Conservation (phyloP, 1,140 invertebrate species). For the Nasonia vitripennis region DNA sequence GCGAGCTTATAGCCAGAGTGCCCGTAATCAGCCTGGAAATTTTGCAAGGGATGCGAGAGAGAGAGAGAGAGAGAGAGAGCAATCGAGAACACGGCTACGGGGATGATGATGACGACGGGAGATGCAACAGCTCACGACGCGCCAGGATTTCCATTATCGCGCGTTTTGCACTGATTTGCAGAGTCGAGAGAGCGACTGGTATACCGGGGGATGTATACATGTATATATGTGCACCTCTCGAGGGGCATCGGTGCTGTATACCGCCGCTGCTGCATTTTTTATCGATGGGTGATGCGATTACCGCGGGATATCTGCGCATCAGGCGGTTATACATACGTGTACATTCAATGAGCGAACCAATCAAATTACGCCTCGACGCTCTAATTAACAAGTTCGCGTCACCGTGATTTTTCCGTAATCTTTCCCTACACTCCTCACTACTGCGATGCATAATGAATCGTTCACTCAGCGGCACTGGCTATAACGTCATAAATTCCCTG, state of each 20-base stretch:
- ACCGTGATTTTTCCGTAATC: background rate
- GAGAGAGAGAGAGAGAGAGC: background rate
- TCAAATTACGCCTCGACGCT: background rate
- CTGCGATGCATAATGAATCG: background rate
- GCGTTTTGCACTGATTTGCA: background rate
- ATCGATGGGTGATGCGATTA: no score
- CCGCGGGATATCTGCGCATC: background rate
- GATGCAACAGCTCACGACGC: background rate
- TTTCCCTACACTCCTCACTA: no score
- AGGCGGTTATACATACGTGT: no score
- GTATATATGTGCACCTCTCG: no score
- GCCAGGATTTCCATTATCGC: background rate
- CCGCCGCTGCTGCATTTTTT: no score
- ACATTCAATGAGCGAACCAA: no score
- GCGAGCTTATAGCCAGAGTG: background rate
- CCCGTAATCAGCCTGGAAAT: constrained; percentile 37
- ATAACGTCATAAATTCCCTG: background rate
- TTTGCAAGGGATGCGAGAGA: background rate
- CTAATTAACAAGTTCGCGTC: background rate
- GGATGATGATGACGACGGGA: background rate
- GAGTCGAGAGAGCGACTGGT: no score
- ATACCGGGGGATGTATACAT: no score
- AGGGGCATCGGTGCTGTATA: no score
- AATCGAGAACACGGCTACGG: background rate
- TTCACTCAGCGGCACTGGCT: background rate